Conservation (phyloP, 2,113 vertebrate species). For the Notechis scutatus region DNA sequence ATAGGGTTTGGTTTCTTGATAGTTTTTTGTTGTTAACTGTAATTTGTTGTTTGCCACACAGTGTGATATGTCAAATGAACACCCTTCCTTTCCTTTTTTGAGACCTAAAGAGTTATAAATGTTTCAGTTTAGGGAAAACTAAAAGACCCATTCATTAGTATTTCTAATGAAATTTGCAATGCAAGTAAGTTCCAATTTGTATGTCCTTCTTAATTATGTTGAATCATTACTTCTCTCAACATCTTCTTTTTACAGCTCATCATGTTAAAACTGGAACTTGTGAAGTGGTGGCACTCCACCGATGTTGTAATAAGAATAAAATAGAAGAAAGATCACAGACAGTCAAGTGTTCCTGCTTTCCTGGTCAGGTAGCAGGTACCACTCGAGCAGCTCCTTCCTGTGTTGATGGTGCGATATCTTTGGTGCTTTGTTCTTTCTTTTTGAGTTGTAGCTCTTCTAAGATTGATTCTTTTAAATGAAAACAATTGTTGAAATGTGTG, state of each 20-base stretch:
- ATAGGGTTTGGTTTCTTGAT: background rate
- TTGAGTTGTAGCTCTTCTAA: background rate
- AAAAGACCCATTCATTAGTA: background rate
- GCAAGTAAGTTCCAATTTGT: background rate
- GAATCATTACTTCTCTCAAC: slow-evolving; percentile 28
- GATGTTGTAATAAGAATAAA: slow-evolving; percentile 99
- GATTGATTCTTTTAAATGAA: background rate
- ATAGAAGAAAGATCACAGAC: slow-evolving; percentile 98
- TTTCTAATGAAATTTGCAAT: background rate
- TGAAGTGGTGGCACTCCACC: slow-evolving; percentile 94
- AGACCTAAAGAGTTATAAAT: background rate
- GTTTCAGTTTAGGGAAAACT: background rate
- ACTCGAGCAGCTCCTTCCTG: slow-evolving; percentile 93
- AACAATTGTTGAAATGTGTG: background rate
- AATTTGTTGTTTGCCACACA: background rate
- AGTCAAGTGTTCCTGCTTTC: slow-evolving; percentile 98
- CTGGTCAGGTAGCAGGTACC: slow-evolving; percentile 96
- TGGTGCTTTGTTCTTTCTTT: slow-evolving; percentile 42
- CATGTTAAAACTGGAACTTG: slow-evolving; percentile 94
- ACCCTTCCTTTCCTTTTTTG: background rate
- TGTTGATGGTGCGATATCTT: slow-evolving; percentile 86
- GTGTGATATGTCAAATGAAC: background rate
- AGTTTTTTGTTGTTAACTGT: background rate
- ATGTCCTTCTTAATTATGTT: slow-evolving; percentile 36
- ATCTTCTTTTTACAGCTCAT: slow-evolving; percentile 74